A percentile compares a stretch with the other conserved stretches of the same genome.
Evolutionary conservation across 2,113 vertebrate genomes (phyloP).

Genomic region (Cacatua alba): DNA sequence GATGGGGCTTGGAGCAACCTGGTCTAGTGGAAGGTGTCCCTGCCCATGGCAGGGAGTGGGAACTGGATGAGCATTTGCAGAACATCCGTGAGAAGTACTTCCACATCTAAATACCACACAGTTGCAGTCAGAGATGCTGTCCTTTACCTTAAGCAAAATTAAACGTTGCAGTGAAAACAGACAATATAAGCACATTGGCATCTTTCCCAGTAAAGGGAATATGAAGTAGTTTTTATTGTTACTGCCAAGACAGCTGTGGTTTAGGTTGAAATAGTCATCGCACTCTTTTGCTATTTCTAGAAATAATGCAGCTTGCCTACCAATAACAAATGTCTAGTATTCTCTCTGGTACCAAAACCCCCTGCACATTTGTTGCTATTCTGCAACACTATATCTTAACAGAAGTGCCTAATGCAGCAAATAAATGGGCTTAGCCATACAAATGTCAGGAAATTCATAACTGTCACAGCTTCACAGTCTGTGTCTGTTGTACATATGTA

Average conservation of each 20-base stretch:
- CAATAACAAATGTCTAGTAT: constrained; percentile 11
- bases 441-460: background rate
- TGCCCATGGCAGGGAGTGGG: background rate
- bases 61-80: constrained; percentile 9
- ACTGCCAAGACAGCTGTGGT: constrained; percentile 30
- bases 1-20: background rate
- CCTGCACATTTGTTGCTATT: background rate
- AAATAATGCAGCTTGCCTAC: constrained; percentile 49
- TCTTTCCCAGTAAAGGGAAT: constrained; percentile 39
- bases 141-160: constrained; percentile 67
- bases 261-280: constrained; percentile 35
- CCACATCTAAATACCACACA: constrained; percentile 46
- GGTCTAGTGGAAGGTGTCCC: background rate
- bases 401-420: background rate
- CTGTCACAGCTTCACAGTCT: background rate
- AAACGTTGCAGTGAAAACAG: constrained; percentile 43
- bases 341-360: constrained; percentile 24
- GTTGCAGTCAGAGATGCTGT: constrained; percentile 29
- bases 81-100: constrained; percentile 56
- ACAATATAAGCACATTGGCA: constrained; percentile 33
- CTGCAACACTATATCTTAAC: background rate
- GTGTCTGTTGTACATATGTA: background rate
- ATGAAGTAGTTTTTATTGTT: constrained; percentile 47
- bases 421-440: background rate
- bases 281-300: constrained; percentile 54